Evolutionary conservation across 2,113 vertebrate genomes (phyloP).

Genomic region (Sorex araneus): DNA sequence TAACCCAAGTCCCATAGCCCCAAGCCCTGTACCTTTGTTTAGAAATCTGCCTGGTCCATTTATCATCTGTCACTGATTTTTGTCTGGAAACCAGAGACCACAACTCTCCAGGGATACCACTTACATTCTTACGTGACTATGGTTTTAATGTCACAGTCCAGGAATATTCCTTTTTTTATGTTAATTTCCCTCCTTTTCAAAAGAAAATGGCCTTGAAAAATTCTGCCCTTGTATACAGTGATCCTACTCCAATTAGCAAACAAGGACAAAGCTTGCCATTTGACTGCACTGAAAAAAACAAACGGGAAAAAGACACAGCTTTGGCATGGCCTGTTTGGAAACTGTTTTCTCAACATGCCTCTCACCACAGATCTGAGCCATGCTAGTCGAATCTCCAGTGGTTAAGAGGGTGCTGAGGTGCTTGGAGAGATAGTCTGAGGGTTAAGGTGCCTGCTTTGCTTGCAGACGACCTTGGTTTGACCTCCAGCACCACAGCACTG

Average conservation of each 20-base stretch:
- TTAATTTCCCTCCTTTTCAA: constrained; percentile 76
- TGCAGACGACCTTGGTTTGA: too few relatives aligned
- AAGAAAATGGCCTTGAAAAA: constrained; percentile 77
- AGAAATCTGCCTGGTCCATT: constrained; percentile 61
- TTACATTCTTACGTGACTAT: constrained; percentile 66
- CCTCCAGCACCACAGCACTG: too few relatives aligned
- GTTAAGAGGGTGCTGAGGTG: not conserved
- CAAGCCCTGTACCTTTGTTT: constrained; percentile 56
- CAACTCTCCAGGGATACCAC: constrained; percentile 70
- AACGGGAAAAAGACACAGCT: not conserved
- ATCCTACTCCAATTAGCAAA: constrained; percentile 57
- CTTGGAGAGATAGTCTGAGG: not conserved
- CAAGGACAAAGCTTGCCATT: constrained; percentile 33
- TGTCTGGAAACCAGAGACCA: constrained; percentile 62
- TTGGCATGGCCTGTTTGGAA: constrained; percentile 49
- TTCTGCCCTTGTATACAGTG: constrained; percentile 73
- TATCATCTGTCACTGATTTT: constrained; percentile 68
- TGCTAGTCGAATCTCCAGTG: not conserved
- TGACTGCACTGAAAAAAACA: constrained; percentile 40
- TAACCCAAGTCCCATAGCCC: not conserved
- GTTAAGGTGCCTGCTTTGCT: too few relatives aligned
- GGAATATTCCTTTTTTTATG: constrained; percentile 79
- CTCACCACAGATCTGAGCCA: not conserved
- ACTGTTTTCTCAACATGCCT: not conserved
- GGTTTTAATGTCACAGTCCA: constrained; percentile 70